Base-by-base conservation (phyloP, 1,140 invertebrate species). In the Drosophila azteca region DNA sequence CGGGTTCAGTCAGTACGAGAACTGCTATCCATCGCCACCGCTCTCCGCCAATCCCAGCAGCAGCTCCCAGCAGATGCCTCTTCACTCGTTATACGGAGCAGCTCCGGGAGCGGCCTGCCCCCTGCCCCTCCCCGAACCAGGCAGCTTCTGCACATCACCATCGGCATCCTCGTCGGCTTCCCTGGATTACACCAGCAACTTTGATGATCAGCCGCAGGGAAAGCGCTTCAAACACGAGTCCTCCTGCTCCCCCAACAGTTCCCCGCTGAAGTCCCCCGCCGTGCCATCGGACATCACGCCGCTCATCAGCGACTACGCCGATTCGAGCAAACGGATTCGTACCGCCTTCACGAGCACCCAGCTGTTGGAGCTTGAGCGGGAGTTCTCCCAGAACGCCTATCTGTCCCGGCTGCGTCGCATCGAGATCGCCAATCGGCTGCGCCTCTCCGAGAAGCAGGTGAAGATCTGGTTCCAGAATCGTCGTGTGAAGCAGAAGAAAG, bases 271-370 rank as follows among this genome's bases (percentile, higher is more conserved):
- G 43, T 72, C 94, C 92, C 20, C 94, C 93, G 6, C 8, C 93
- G 94, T 13, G 93, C 93, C 3, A 93, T 94, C 29, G 15, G 94
- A 94, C 69, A 77, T 93, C 53, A 93, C 90, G 62, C 93, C 88
- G 67, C 91, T 90, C 70, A 93, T 93, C 57, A 93, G 92, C 77
- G 92, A 76, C 91, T 92, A 79, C 91, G 92, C 72, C 77, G 93
- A 68, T 90, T 95, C 95, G 1, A 95, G 95, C 45, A 96, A 96
- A 83, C 93, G 97, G 41, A 96, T 97, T 13, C 94, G 98, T 48
- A 99, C 98, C 0, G 97, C 98, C 0, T 99, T 98, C 90, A 98
- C 97, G 0, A 97, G 97, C 58, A 97, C 96, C 0, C 97, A 99
- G 91, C 93, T 98, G 0, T 90, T 99, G 44, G 97, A 98, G 91